Conservation (phyloP, 2,113 vertebrate species). For the Calyptomena viridis region DNA sequence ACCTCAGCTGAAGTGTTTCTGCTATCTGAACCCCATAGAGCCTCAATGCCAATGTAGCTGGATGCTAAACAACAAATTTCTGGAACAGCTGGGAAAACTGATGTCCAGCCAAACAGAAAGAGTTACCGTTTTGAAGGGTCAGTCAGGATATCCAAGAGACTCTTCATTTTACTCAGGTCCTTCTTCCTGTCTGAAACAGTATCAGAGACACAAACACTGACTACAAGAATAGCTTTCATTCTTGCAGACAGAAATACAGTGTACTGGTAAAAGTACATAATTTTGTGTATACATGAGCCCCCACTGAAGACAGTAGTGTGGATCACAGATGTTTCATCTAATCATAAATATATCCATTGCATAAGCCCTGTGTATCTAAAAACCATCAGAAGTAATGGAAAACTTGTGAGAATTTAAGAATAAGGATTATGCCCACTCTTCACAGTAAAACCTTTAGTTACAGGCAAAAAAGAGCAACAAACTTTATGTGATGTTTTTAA, state of each 20-base stretch:
- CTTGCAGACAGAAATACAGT: neutral
- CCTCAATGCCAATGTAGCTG: neutral
- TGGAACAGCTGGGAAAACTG: neutral
- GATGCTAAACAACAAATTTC: neutral
- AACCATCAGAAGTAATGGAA: neutral
- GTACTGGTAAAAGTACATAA: neutral
- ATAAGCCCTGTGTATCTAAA: neutral
- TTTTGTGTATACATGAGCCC: neutral
- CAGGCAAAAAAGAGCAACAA: neutral
- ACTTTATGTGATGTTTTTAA: neutral
- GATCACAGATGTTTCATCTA: neutral
- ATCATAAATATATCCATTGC: neutral
- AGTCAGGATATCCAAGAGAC: slow-evolving; percentile 93
- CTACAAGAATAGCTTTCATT: neutral
- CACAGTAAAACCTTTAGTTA: neutral
- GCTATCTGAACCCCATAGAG: neutral
- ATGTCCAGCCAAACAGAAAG: neutral
- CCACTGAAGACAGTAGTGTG: neutral
- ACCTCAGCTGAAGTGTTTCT: neutral
- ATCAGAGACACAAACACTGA: neutral
- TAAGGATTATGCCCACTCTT: neutral
- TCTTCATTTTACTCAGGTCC: slow-evolving; percentile 99
- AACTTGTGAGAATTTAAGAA: neutral
- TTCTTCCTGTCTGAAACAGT: slow-evolving; percentile 89
- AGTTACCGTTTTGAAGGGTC: slow-evolving; percentile 92